Evolutionary conservation across 2,888 invertebrate species (phyloP), one percentile per base, ranked within the genome.

Genomic region (Aspidiotus destructor): DNA sequence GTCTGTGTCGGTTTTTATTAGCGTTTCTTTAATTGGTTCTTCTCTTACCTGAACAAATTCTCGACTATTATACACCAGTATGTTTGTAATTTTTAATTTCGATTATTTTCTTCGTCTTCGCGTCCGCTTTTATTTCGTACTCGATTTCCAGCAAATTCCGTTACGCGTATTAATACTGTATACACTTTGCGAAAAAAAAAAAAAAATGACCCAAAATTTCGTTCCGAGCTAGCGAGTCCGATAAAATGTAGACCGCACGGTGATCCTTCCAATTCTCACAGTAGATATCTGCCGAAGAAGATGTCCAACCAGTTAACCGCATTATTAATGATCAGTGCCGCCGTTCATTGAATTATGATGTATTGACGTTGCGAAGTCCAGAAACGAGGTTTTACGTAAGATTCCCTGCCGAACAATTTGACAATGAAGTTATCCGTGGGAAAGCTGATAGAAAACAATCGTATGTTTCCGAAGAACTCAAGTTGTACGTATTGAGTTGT

Each of bases 21-120:
- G 65, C 57, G 44, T 65, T 58, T 65, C 58, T 65, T 58, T 65
- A 65, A 65, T 65, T 65, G 58, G 41, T 65, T 65, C 42, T 65
- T 65, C 17, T 65, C 16, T 57, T 58, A 58, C 55, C 48, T 48
- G 48, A 48, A 48, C 48, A 48, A 48, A 48, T 48, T 48, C 48
- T 48, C 48, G 48, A 48, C 48, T 48, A 28, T n/a, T 28, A 28
- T 28, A 28, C 28, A 28, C 5, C 2, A 28, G 28, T 28, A 28
- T 28, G 6, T 48, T 48, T 48, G 48, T 48, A 48, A 48, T 48
- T 48, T 48, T 48, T 48, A 48, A 48, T 48, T 48, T 48, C 48
- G 48, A 48, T 48, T 48, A 28, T 48, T 48, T 48, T 48, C 48
- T 48, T 48, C 48, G 10, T 48, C 48, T 48, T 48, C 48, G 48